phyloP scores from a whole-genome alignment of 2,888 invertebrate genomes.

The Athalia circularis region DNA sequence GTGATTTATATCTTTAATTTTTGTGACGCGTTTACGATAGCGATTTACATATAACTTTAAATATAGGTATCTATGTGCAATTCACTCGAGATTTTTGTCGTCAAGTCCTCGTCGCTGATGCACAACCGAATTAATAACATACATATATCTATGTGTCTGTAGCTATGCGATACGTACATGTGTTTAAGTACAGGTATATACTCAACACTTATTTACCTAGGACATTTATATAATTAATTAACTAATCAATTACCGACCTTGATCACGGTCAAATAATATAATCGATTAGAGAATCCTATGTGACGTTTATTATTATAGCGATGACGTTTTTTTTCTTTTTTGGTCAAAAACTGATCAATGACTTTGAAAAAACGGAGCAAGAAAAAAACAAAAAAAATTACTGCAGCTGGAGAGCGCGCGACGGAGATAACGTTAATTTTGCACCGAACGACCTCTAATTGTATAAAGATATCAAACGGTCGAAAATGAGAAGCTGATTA shows the following conservation, averaged over 20 bases:
- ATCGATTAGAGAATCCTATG: too few relatives aligned
- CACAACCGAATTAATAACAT: not conserved
- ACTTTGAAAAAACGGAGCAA: too few relatives aligned
- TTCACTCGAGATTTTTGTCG: too few relatives aligned
- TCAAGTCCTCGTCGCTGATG: too few relatives aligned
- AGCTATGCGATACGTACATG: not conserved
- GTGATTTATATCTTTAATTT: too few relatives aligned
- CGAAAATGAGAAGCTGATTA: slow-evolving; percentile 1
- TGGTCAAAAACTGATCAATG: too few relatives aligned
- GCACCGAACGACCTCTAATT: not conserved
- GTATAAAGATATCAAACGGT: slow-evolving; percentile 19
- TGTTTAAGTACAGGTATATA: not conserved
- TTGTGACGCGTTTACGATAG: too few relatives aligned
- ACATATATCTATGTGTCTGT: not conserved
- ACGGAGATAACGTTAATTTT: not conserved
- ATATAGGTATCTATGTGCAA: too few relatives aligned
- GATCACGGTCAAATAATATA: slow-evolving; percentile 24
- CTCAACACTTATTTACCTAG: not conserved
- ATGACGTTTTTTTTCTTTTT: not conserved
- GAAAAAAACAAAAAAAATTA: not conserved
- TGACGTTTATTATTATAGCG: not conserved
- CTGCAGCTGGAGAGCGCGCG: too few relatives aligned
- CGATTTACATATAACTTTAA: too few relatives aligned
- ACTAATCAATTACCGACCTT: slow-evolving; percentile 15
- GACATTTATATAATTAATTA: slow-evolving; percentile 20